Conservation (phyloP, 2,888 invertebrate genomes). For the Tetranychus truncatus region DNA sequence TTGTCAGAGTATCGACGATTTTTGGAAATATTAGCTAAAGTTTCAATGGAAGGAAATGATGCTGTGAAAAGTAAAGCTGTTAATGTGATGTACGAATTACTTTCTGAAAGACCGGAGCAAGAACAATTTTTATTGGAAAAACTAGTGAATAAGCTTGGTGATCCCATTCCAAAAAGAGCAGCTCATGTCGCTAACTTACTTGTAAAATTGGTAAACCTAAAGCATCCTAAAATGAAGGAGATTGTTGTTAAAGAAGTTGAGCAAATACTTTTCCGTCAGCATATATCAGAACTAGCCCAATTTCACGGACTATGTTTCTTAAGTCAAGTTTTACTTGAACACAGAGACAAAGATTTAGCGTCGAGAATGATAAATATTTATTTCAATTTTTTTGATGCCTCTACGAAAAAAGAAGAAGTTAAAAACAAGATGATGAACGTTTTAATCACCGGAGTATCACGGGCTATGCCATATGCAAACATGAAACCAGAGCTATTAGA, state of each 20-base stretch:
- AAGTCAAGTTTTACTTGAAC: constrained; percentile 53
- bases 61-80: constrained; percentile 62
- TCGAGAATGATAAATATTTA: constrained; percentile 70
- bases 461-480: constrained; percentile 65
- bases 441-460: constrained; percentile 59
- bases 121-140: constrained; percentile 60
- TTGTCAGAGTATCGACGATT: constrained; percentile 55
- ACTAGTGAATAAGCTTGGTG: constrained; percentile 85
- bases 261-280: constrained; percentile 65
- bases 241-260: constrained; percentile 74
- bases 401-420: constrained; percentile 57
- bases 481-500: constrained; percentile 38
- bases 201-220: constrained; percentile 50
- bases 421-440: constrained; percentile 66
- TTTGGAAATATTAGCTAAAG: constrained; percentile 49
- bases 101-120: constrained; percentile 61
- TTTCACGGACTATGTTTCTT: constrained; percentile 84
- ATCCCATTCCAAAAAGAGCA: constrained; percentile 68
- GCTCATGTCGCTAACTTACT: constrained; percentile 71
- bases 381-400: constrained; percentile 83
- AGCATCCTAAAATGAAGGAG: constrained; percentile 78
- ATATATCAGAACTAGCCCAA: constrained; percentile 65
- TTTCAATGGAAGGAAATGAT: constrained; percentile 59
- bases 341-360: constrained; percentile 53
- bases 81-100: constrained; percentile 47